phyloP scores from a whole-genome alignment of 2,797 vertebrate species.

The Amphiprion clarkii region DNA sequence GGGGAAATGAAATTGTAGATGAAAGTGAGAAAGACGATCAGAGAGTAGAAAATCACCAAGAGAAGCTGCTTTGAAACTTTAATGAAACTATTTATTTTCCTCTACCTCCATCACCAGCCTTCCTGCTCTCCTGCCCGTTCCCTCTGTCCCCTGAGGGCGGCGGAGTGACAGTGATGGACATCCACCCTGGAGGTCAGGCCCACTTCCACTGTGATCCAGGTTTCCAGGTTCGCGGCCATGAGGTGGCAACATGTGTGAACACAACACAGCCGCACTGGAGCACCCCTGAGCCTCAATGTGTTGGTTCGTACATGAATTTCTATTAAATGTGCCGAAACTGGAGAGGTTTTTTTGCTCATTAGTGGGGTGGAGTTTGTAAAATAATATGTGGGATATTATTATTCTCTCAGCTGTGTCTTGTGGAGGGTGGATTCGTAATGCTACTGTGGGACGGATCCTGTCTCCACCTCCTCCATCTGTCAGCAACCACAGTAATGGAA shows the following conservation, averaged over 20 bases:
- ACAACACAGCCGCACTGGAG: slow-evolving; percentile 91
- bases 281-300: slow-evolving; percentile 84
- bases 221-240: slow-evolving; percentile 91
- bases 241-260: slow-evolving; percentile 90
- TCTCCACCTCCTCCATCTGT: slow-evolving; percentile 87
- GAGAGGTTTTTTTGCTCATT: neutral
- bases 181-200: slow-evolving; percentile 92
- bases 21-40: neutral
- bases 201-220: slow-evolving; percentile 93
- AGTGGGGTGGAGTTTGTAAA: neutral
- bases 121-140: slow-evolving; percentile 91
- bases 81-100: neutral
- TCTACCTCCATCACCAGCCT: slow-evolving; percentile 81
- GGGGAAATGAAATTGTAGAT: neutral
- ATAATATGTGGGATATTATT: neutral
- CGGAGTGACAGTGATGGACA: slow-evolving; percentile 92
- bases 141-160: slow-evolving; percentile 89
- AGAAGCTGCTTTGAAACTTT: neutral
- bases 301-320: slow-evolving; percentile 73
- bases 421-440: slow-evolving; percentile 91
- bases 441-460: slow-evolving; percentile 91
- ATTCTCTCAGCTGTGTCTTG: slow-evolving; percentile 86
- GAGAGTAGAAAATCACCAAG: neutral
- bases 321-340: neutral
- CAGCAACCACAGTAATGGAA: slow-evolving; percentile 87